Evolutionary conservation across 37 sponge, comb jelly and placozoan species (phyloP), one percentile per base, ranked within the genome.

Genomic region (Bolinopsis microptera): DNA sequence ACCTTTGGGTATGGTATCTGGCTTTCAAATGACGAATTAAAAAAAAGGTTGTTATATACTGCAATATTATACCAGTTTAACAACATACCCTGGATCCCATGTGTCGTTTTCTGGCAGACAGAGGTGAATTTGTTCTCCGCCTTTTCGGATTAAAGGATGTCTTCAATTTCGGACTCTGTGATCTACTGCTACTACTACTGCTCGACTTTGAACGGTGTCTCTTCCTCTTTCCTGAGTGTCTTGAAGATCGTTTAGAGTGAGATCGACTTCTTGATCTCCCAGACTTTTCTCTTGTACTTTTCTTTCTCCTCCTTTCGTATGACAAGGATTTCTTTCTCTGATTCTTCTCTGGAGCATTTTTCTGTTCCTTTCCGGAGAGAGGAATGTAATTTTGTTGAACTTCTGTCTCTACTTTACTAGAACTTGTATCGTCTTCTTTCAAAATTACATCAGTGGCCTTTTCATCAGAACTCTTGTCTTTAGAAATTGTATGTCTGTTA

Each of bases 41-140:
- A n/a, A n/a, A n/a, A n/a, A n/a, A n/a, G n/a, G n/a, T n/a, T n/a
- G n/a, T n/a, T n/a, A n/a, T n/a, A n/a, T n/a, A n/a, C n/a, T n/a
- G n/a, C n/a, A n/a, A n/a, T n/a, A n/a, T n/a, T n/a, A n/a, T n/a
- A n/a, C n/a, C n/a, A n/a, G n/a, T n/a, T n/a, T 70, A 24, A 22
- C 74, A 34, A 77, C 80, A 35, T 32, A 77, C 80, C 80, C 37
- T 77, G 35, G 36, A 77, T 32, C 80, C 80, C 28, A 77, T 32
- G 33, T 77, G 80, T 31, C 80, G 27, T 32, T 35, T 32, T 28
- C 35, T 27, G 34, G 1, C 32, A 32, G 80, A 77, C 35, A 77
- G 33, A 22, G 80, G 80, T 32, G 80, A 77, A 32, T 35, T 35
- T 2, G 1, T 16, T 34, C 35, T 77, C 36, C 80, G 28, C 32